Percentiles rank a stretch among this genome's conserved stretches.
phyloP scores from a whole-genome alignment of 2,888 invertebrate species.

The Leucophora obtusa region DNA sequence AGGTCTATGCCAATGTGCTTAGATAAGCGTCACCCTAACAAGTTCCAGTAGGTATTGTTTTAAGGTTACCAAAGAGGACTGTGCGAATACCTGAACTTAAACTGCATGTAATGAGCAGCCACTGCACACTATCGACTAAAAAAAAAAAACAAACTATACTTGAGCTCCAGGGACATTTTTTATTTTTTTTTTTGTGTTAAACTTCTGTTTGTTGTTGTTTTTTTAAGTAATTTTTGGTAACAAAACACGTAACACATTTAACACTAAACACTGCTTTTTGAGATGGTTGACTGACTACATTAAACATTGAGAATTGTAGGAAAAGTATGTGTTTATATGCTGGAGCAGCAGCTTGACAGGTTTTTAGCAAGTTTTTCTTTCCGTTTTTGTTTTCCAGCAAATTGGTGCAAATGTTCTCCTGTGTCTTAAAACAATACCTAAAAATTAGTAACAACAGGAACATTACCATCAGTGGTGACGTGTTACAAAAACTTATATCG shows the following conservation, averaged over 20 bases:
- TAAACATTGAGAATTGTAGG: conserved; percentile 15
- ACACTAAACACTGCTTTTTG: conserved; percentile 60
- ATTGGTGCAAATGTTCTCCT: conserved; percentile 62
- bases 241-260: conserved; percentile 59
- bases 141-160: conserved; percentile 34
- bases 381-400: conserved; percentile 45
- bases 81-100: conserved; percentile 42
- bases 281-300: conserved; percentile 54
- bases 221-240: conserved; percentile 53
- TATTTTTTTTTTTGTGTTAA: conserved; percentile 38
- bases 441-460: conserved; percentile 51
- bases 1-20: no score
- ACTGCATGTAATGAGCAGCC: conserved; percentile 60
- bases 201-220: conserved; percentile 36
- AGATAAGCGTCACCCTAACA: background rate
- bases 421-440: conserved; percentile 58
- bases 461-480: background rate
- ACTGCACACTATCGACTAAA: conserved; percentile 26
- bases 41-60: conserved; percentile 10
- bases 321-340: conserved; percentile 25
- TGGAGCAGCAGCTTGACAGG: conserved; percentile 56
- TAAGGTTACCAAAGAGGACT: conserved; percentile 7
- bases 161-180: conserved; percentile 53
- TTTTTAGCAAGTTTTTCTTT: conserved; percentile 51
- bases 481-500: no score